Evolutionary conservation across 1,140 invertebrate genomes (phyloP).

Genomic region (Drosophila murphyi): DNA sequence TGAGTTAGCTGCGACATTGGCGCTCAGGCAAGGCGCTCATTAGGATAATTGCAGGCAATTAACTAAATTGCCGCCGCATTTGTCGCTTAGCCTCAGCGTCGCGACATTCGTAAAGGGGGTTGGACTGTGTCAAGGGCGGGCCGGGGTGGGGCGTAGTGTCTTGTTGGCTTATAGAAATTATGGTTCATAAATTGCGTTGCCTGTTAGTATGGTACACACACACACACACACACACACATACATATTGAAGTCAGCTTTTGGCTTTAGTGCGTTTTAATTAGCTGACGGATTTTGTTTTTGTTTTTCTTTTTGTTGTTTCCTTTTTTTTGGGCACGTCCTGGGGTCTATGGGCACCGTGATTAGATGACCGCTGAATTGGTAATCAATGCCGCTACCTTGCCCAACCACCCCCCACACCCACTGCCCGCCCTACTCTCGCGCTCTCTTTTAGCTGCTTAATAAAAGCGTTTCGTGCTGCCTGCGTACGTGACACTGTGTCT

Average conservation of each 20-base stretch:
- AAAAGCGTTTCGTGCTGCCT: constrained; percentile 55
- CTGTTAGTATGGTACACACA: constrained; percentile 31
- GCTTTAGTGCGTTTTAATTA: constrained; percentile 79
- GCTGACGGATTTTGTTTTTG: constrained; percentile 51
- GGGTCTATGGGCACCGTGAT: constrained; percentile 52
- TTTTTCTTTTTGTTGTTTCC: constrained; percentile 5
- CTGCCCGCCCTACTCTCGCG: not conserved
- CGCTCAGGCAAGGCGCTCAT: constrained; percentile 77
- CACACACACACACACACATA: not conserved
- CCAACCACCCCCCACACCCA: too few relatives aligned
- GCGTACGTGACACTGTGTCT: constrained; percentile 65
- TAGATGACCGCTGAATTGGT: constrained; percentile 82
- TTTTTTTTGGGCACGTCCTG: constrained; percentile 46
- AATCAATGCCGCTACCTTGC: constrained; percentile 68
- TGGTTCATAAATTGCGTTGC: constrained; percentile 71
- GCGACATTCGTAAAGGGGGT: constrained; percentile 30
- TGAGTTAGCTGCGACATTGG: constrained; percentile 53
- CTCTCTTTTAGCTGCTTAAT: constrained; percentile 62
- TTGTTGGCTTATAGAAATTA: constrained; percentile 73
- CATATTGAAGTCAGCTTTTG: constrained; percentile 26
- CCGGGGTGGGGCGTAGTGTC: not conserved
- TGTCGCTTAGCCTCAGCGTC: constrained; percentile 61
- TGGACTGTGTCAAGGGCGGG: not conserved
- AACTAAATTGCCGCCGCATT: constrained; percentile 82
- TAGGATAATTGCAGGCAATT: constrained; percentile 83